phyloP scores from a whole-genome alignment of 2,888 invertebrate species.

The Cryptophagus acutangulus region DNA sequence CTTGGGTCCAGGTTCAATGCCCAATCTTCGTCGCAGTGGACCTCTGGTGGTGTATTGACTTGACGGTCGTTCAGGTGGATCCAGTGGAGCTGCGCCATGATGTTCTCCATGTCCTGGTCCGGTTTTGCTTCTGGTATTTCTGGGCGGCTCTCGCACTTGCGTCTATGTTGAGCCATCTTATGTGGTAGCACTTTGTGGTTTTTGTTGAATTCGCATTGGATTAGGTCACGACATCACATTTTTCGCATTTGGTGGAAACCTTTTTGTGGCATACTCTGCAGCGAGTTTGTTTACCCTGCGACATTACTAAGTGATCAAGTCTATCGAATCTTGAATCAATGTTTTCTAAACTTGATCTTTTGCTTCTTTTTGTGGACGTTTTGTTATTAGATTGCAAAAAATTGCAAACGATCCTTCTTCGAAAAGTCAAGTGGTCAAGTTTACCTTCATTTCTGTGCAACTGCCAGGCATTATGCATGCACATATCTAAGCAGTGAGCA shows the following conservation, averaged over 20 bases:
- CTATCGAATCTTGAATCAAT: slow-evolving; percentile 9
- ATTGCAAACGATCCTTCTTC: slow-evolving; percentile 17
- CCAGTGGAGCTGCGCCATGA: no score
- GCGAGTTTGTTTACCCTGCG: slow-evolving; percentile 11
- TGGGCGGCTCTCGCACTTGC: no score
- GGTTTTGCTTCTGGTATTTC: no score
- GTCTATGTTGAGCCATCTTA: no score
- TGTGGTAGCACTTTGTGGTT: no score
- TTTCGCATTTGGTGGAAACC: slow-evolving; percentile 6
- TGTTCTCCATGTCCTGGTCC: no score
- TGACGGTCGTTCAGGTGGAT: no score
- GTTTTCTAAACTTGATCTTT: slow-evolving; percentile 11
- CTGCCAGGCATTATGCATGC: slow-evolving; percentile 25
- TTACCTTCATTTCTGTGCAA: slow-evolving; percentile 15
- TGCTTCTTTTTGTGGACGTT: slow-evolving; percentile 7
- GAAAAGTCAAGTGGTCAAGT: slow-evolving; percentile 25
- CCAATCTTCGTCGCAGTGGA: no score
- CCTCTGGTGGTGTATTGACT: no score
- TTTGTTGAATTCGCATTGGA: no score
- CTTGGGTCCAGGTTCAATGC: no score
- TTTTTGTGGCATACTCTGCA: slow-evolving; percentile 10
- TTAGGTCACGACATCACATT: slow-evolving; percentile 14
- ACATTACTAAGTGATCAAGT: slow-evolving; percentile 8
- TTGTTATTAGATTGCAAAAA: slow-evolving; percentile 9
- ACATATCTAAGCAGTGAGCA: slow-evolving; percentile 20